Percentiles rank a stretch among this genome's conserved stretches.
Conservation (phyloP, 2,888 invertebrate species). For the Hypomecis atomaria region DNA sequence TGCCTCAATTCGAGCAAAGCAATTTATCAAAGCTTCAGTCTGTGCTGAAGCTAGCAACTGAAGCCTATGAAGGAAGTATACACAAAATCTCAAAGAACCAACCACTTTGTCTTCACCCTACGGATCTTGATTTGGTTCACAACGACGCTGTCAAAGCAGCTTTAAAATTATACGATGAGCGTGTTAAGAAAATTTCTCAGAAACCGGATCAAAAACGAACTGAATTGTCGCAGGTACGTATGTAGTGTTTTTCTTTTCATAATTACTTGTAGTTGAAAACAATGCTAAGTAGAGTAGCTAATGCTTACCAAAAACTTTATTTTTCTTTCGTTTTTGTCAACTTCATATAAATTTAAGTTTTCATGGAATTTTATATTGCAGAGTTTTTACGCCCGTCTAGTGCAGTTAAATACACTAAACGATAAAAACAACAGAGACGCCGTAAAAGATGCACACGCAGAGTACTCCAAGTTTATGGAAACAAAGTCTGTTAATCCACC, state of each 20-base stretch:
- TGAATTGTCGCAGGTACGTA: slow-evolving; percentile 16
- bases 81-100: background rate
- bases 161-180: slow-evolving; percentile 12
- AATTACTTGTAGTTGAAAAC: too few relatives aligned
- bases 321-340: too few relatives aligned
- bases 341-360: background rate
- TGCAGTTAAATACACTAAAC: slow-evolving; percentile 16
- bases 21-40: slow-evolving; percentile 23
- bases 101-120: slow-evolving; percentile 19
- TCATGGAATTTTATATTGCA: background rate
- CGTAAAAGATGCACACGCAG: slow-evolving; percentile 13
- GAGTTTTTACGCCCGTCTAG: slow-evolving; percentile 4
- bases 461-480: slow-evolving; percentile 23
- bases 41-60: slow-evolving; percentile 10
- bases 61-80: slow-evolving; percentile 6
- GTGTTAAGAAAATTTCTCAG: slow-evolving; percentile 15
- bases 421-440: slow-evolving; percentile 22
- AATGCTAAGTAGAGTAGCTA: too few relatives aligned
- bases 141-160: slow-evolving; percentile 6
- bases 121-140: slow-evolving; percentile 16
- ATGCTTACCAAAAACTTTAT: too few relatives aligned
- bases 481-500: slow-evolving; percentile 20
- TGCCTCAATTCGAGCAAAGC: slow-evolving; percentile 26
- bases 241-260: background rate
- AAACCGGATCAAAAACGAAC: slow-evolving; percentile 19